Conservation (phyloP, 2,888 invertebrate species). For the Aspidapion aeneum region DNA sequence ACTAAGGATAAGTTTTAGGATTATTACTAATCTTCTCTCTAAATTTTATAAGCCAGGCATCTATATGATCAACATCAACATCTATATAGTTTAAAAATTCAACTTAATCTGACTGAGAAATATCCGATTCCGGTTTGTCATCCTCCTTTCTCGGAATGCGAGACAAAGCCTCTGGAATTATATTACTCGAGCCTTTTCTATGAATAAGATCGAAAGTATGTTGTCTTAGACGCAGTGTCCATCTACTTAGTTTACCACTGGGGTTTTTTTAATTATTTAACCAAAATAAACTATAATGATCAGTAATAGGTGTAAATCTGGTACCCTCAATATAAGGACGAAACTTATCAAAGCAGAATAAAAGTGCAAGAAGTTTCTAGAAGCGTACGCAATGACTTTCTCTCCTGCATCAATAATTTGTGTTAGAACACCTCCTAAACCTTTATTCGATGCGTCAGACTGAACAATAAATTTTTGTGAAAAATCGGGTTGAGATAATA, state of each 20-base stretch:
- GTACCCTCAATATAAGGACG: constrained; percentile 26
- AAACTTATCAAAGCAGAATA: constrained; percentile 26
- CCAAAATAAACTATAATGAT: constrained; percentile 30
- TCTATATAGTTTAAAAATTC: too few species aligned
- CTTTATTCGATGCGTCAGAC: constrained; percentile 31
- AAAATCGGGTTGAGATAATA: constrained; percentile 29
- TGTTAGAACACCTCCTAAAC: constrained; percentile 14
- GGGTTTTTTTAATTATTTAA: too few species aligned
- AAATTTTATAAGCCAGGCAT: too few species aligned
- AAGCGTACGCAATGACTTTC: constrained; percentile 10
- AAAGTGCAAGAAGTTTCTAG: too few species aligned
- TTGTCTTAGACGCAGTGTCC: constrained; percentile 25
- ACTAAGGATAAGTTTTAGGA: too few species aligned
- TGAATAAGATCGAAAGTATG: constrained; percentile 26
- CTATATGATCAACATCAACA: too few species aligned
- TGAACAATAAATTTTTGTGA: constrained; percentile 24
- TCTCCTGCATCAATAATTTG: constrained; percentile 13
- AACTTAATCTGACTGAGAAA: too few species aligned
- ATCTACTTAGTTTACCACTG: too few species aligned
- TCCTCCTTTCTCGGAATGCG: too few species aligned
- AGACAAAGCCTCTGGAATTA: too few species aligned
- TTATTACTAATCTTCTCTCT: too few species aligned
- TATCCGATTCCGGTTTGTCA: too few species aligned
- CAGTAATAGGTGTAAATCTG: constrained; percentile 30
- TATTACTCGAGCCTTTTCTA: constrained; percentile 21